phyloP scores from a whole-genome alignment of 1,140 invertebrate genomes.

The Sycophaga agraensis region DNA sequence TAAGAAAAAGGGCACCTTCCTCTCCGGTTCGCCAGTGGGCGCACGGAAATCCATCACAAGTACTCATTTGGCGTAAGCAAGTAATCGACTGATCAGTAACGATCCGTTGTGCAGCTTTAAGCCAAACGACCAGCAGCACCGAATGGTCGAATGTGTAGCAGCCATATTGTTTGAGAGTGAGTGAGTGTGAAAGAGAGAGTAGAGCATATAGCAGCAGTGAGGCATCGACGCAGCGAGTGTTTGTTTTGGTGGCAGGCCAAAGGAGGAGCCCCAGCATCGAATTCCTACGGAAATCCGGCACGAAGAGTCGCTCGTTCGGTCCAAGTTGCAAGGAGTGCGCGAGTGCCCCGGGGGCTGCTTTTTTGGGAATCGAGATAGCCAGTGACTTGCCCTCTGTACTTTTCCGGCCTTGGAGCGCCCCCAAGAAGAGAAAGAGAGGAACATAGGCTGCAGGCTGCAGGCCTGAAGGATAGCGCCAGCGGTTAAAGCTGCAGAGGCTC shows the following conservation, averaged over 20 bases:
- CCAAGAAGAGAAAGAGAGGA: background rate
- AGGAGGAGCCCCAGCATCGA: background rate
- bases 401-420: background rate
- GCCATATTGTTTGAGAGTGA: slow-evolving; percentile 22
- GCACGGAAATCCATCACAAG: no score
- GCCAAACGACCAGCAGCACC: no score
- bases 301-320: no score
- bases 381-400: background rate
- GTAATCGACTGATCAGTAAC: no score
- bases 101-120: no score
- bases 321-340: no score
- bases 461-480: background rate
- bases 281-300: background rate
- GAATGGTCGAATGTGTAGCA: background rate
- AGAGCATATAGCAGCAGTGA: background rate
- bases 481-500: background rate
- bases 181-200: background rate
- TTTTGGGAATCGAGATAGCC: no score
- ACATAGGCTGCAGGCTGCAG: background rate
- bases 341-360: no score
- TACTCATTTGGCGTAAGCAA: no score
- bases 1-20: no score
- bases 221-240: slow-evolving; percentile 3
- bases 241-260: slow-evolving; percentile 23
- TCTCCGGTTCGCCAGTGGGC: no score